Base-by-base conservation (phyloP, 2,113 vertebrate species). In the Mus spicilegus region DNA sequence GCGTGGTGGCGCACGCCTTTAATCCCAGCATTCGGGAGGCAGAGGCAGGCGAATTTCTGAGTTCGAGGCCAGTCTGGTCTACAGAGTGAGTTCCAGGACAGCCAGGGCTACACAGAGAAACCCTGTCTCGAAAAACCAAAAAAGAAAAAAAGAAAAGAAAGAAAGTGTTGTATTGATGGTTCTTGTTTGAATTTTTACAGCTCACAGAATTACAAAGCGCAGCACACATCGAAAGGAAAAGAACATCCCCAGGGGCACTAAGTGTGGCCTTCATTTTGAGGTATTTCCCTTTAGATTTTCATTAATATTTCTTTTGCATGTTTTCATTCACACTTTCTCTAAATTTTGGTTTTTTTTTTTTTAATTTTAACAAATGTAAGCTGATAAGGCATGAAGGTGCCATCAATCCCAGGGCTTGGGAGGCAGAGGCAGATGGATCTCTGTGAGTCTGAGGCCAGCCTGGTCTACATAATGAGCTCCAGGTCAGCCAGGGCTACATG, bases 161-260 rank as follows among this genome's bases (percentile, higher is more conserved):
- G 49, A 63, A 61, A 82, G 20, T n/a, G n/a, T 49, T 46, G 22
- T 49, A 33, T 10, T 67, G 28, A 67, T 63, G 56, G 56, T 75
- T n/a, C 63, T 88, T 61, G 61, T 86, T 86, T 7, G 39, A 33
- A 67, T 89, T 58, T 75, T 89, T 89, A 89, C n/a, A 89, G 69
- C 61, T 70, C 61, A 33, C 63, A 95, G 93, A 92, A 76, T 89
- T 46, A 93, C 70, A 82, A 84, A 95, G 67, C 9, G 7, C 33
- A 96, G 7, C 33, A 96, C 16, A 65, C 33, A 51, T 24, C 0
- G 19, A 70, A 70, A 69, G 63, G 39, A 28, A 76, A 63, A 63
- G n/a, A 19, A 30, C 17, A 22, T 13, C 42, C 39, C 20, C 16
- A 67, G 28, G 39, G 30, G 13, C 16, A 46, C 58, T 33, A 7